Percentiles rank a stretch among this genome's conserved stretches.
phyloP scores from a whole-genome alignment of 2,888 invertebrate genomes.

The Anaspis maculata region DNA sequence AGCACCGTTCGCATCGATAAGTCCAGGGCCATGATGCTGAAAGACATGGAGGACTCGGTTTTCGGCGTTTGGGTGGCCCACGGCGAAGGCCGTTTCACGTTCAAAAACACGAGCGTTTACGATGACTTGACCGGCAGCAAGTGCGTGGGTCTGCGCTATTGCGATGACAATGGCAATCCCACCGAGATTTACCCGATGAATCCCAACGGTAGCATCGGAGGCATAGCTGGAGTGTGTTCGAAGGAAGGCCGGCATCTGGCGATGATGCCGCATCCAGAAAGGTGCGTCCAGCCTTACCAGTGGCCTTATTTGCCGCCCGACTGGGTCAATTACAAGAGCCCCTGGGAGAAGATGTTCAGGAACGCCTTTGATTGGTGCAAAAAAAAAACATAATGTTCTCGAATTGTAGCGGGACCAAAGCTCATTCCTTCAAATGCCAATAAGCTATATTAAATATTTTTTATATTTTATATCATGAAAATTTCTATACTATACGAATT shows the following conservation, averaged over 20 bases:
- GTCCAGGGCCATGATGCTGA: slow-evolving; percentile 74
- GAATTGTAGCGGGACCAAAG: too few relatives aligned
- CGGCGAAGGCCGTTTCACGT: slow-evolving; percentile 80
- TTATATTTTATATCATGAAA: too few relatives aligned
- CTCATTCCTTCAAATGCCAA: too few relatives aligned
- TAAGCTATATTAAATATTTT: too few relatives aligned
- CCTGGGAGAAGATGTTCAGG: slow-evolving; percentile 87
- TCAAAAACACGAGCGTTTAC: slow-evolving; percentile 46
- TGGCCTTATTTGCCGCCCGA: slow-evolving; percentile 64
- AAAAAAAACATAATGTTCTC: too few relatives aligned
- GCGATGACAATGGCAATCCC: slow-evolving; percentile 66
- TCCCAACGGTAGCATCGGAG: slow-evolving; percentile 84
- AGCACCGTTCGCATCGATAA: slow-evolving; percentile 50
- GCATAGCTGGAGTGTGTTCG: slow-evolving; percentile 81
- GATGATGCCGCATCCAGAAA: slow-evolving; percentile 98
- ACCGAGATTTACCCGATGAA: slow-evolving; percentile 87
- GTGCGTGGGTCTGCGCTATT: slow-evolving; percentile 73
- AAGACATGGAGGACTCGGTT: slow-evolving; percentile 77
- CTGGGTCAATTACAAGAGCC: slow-evolving; percentile 57
- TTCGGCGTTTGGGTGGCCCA: slow-evolving; percentile 96
- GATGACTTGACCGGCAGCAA: slow-evolving; percentile 46
- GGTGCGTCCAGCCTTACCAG: slow-evolving; percentile 79
- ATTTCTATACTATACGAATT: too few relatives aligned
- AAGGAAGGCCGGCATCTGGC: slow-evolving; percentile 88
- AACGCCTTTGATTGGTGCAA: slow-evolving; percentile 76